A percentile compares a stretch with the other conserved stretches of the same genome.
phyloP scores from a whole-genome alignment of 2,113 vertebrate genomes.

The Gymnocephalus cernua region DNA sequence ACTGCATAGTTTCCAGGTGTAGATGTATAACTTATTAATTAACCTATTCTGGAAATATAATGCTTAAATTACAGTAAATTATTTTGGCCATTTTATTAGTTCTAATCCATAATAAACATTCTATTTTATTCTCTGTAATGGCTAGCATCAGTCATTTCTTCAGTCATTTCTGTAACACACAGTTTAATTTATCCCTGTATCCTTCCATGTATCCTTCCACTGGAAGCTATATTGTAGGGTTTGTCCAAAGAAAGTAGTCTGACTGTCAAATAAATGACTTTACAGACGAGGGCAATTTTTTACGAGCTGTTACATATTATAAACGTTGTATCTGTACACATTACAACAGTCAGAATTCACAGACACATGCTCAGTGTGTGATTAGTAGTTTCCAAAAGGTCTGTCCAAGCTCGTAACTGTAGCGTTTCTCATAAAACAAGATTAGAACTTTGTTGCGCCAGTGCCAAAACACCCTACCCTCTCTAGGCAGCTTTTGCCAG shows the following conservation, averaged over 20 bases:
- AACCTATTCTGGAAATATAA: too few relatives aligned
- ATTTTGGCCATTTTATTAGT: background rate
- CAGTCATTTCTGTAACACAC: background rate
- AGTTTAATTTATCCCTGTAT: background rate
- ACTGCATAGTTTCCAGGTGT: background rate
- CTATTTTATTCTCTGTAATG: background rate
- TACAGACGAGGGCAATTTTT: background rate
- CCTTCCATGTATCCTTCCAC: background rate
- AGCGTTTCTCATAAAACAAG: slow-evolving; percentile 3
- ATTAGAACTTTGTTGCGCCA: slow-evolving; percentile 16
- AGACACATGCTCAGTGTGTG: background rate
- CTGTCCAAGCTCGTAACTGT: background rate
- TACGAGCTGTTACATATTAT: background rate
- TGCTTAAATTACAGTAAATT: too few relatives aligned
- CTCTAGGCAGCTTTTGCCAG: background rate
- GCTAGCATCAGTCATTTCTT: background rate
- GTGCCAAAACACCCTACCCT: slow-evolving; percentile 22
- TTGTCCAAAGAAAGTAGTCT: background rate
- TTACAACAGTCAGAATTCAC: background rate
- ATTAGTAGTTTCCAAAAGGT: slow-evolving; percentile 2
- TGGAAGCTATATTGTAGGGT: background rate
- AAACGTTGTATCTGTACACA: background rate
- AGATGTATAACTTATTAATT: too few relatives aligned
- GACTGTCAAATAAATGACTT: background rate
- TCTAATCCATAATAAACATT: background rate